phyloP scores from a whole-genome alignment of 2,797 vertebrate genomes.

The Sylvia borin region DNA sequence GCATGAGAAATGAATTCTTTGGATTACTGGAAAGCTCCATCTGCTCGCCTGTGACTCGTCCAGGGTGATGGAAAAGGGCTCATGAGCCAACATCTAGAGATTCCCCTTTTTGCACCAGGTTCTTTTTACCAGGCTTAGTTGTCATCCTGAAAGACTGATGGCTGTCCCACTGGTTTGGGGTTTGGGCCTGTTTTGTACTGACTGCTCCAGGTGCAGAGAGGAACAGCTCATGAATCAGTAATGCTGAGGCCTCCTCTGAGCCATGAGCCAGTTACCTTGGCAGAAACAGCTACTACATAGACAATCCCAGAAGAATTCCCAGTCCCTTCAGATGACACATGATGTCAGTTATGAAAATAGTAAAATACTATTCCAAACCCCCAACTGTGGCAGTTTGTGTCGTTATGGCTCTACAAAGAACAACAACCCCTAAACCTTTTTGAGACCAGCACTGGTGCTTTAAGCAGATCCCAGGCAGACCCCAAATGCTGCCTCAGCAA shows the following conservation, averaged over 20 bases:
- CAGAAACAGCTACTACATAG: neutral
- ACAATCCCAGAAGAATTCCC: neutral
- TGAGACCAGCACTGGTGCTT: neutral
- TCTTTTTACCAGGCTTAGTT: neutral
- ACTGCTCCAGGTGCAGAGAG: neutral
- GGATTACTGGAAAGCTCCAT: constrained; percentile 42
- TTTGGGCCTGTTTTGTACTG: neutral
- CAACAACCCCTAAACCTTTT: neutral
- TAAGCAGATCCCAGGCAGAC: neutral
- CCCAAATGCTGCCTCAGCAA: neutral
- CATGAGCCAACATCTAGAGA: neutral
- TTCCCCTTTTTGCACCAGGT: neutral
- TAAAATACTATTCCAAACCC: neutral
- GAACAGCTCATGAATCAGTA: neutral
- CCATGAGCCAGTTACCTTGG: neutral
- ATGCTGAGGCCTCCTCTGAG: neutral
- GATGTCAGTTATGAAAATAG: neutral
- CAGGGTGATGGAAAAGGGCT: neutral
- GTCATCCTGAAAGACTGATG: neutral
- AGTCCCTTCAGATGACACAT: neutral
- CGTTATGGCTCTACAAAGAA: neutral
- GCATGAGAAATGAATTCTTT: constrained; percentile 21
- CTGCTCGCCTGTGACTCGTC: neutral
- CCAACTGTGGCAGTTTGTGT: neutral
- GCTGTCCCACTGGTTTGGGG: neutral